These are phyloP conservation scores for Drosophila monieri DNA, from an alignment of 2,888 invertebrate species.

Conservation along the genomic window DNA sequence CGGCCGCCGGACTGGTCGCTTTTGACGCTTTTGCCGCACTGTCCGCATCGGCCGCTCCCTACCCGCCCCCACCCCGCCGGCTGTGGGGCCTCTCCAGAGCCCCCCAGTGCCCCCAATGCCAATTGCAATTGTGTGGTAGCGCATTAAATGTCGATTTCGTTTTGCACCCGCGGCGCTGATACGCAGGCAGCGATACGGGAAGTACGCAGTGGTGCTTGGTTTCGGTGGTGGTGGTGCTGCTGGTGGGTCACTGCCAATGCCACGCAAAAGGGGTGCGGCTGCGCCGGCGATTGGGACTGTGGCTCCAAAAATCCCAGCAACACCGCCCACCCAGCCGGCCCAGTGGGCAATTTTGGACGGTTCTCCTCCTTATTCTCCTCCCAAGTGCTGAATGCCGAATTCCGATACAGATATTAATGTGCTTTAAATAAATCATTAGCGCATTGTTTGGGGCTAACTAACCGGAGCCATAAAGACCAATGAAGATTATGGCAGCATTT, in stretches of 20 bases:
- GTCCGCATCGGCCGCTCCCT: constrained; percentile 11
- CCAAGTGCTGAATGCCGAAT: constrained; percentile 38
- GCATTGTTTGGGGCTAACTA: constrained; percentile 44
- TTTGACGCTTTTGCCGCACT: constrained; percentile 22
- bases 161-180: constrained; percentile 74
- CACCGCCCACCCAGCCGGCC: constrained; percentile 71
- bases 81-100: no score
- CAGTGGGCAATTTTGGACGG: constrained; percentile 61
- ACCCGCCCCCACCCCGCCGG: constrained; percentile 5
- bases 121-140: constrained; percentile 67
- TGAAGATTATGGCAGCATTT: constrained; percentile 16
- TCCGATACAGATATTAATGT: constrained; percentile 39
- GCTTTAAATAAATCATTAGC: constrained; percentile 76
- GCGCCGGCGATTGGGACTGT: constrained; percentile 2
- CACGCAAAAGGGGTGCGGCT: constrained; percentile 64
- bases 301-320: constrained; percentile 25
- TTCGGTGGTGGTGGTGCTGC: constrained; percentile 8
- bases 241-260: constrained; percentile 73
- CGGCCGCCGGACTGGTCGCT: constrained; percentile 11
- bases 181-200: constrained; percentile 66
- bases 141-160: constrained; percentile 79
- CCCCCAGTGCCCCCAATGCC: constrained; percentile 12
- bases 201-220: constrained; percentile 40
- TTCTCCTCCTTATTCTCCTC: background rate
- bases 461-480: constrained; percentile 25